Base-by-base conservation (phyloP, 2,113 vertebrate species). In the Mirza zaza region DNA sequence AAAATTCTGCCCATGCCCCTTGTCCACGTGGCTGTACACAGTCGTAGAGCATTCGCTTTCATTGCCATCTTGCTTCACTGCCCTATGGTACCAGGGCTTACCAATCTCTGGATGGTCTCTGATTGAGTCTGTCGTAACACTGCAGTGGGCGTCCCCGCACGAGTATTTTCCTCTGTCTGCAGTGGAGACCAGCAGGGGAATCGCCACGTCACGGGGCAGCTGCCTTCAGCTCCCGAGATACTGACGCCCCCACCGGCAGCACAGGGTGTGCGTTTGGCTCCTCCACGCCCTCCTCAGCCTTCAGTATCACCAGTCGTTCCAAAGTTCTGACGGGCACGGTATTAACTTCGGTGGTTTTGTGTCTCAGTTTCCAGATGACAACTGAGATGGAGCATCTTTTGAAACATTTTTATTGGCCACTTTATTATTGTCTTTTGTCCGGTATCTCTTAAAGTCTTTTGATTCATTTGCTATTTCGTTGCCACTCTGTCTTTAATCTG, bases 1-100 rank as follows among this genome's bases (percentile, higher is more conserved):
- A 48, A 21, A 12, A 1, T 8, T 2, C 15, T 21, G 13, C 52
- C 25, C 15, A 6, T 63, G 57, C n/a, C 67, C 10, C 27, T 4
- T 0, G 25, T 34, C 29, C 48, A 8, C 1, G 17, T 13, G 15
- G 55, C 23, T 21, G 76, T 17, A 11, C 3, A 0, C 8, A 4
- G 21, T 0, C 5, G 45, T 1, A 14, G 1, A 3, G 23, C 29
- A 0, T 17, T 3, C 5, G 0, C 18, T 20, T 34, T 25, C 2
- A 1, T 25, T n/a, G 3, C 55, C 15, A 8, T 36, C 1, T 1
- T 1, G 2, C 20, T 39, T 36, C 29, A 8, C 25, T 7, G 18
- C n/a, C n/a, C n/a, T n/a, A 23, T 5, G 23, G 32, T 1, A 11
- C 1, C 5, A 2, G 2, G 2, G 3, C 13, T 10, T 27, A 29